Evolutionary conservation across 2,888 invertebrate genomes (phyloP).

Genomic region (Poecilobothrus nobilitatus): DNA sequence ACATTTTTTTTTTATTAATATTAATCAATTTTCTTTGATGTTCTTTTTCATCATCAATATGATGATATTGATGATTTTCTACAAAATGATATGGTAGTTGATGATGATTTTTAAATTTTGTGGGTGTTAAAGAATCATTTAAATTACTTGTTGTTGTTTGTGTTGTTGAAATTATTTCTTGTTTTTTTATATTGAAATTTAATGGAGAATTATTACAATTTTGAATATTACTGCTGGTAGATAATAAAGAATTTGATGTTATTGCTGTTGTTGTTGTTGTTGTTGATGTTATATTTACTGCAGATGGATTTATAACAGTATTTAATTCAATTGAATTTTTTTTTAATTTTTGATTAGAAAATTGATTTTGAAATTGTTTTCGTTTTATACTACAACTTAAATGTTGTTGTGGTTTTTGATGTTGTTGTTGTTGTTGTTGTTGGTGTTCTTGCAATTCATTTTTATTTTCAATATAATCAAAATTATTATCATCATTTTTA

Average conservation of each 20-base stretch:
- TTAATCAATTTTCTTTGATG: not conserved
- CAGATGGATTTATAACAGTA: not conserved
- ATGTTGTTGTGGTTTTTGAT: not conserved
- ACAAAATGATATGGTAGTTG: not conserved
- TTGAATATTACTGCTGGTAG: not conserved
- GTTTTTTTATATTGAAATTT: not conserved
- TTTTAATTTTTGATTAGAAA: not conserved
- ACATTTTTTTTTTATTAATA: not conserved
- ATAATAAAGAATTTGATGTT: not conserved
- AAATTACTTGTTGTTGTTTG: not conserved
- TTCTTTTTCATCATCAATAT: not conserved
- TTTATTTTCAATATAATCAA: too few relatives aligned
- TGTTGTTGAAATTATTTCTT: not conserved
- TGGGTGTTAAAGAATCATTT: not conserved
- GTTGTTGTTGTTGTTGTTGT: too few relatives aligned
- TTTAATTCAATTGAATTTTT: not conserved
- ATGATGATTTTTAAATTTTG: not conserved
- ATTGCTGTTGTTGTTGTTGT: not conserved
- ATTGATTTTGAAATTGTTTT: constrained; percentile 1
- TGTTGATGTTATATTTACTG: too few relatives aligned
- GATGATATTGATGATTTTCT: too few relatives aligned
- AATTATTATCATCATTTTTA: too few relatives aligned
- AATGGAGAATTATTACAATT: not conserved
- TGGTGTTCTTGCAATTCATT: not conserved
- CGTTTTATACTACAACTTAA: not conserved